phyloP scores from a whole-genome alignment of 2,797 vertebrate genomes.

The Sparus aurata region DNA sequence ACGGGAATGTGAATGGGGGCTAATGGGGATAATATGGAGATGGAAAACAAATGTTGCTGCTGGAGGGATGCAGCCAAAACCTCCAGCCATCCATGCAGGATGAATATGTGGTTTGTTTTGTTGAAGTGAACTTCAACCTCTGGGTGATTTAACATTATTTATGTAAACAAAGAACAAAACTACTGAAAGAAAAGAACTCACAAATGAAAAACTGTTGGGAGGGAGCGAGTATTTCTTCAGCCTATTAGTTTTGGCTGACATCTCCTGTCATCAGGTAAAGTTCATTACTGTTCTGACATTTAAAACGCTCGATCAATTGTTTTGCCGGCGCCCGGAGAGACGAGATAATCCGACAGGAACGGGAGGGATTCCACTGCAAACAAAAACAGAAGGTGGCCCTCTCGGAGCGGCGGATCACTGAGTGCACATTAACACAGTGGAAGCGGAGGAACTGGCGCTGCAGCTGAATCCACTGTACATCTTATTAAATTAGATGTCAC shows the following conservation, averaged over 20 bases:
- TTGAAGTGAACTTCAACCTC: conserved; percentile 1
- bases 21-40: conserved; percentile 68
- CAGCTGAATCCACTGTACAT: conserved; percentile 1
- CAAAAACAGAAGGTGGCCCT: conserved; percentile 38
- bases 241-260: neutral
- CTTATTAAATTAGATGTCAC: conserved; percentile 29
- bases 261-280: conserved; percentile 43
- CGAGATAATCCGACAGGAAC: conserved; percentile 20
- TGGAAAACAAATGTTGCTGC: conserved; percentile 52
- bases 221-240: neutral
- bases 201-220: neutral
- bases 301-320: conserved; percentile 47
- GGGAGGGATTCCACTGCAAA: conserved; percentile 46
- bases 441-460: conserved; percentile 8
- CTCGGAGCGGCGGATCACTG: conserved; percentile 5
- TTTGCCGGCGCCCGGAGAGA: conserved; percentile 15
- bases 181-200: neutral
- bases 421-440: conserved; percentile 9
- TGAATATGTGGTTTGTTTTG: conserved; percentile 18
- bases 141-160: neutral
- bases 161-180: neutral
- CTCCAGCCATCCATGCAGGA: conserved; percentile 16
- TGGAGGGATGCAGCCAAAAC: conserved; percentile 37
- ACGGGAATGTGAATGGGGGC: conserved; percentile 56
- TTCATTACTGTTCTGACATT: conserved; percentile 59